A percentile compares a stretch with the other conserved stretches of the same genome.
Conservation (phyloP, 2,888 invertebrate species). For the Invenusta paracnida region DNA sequence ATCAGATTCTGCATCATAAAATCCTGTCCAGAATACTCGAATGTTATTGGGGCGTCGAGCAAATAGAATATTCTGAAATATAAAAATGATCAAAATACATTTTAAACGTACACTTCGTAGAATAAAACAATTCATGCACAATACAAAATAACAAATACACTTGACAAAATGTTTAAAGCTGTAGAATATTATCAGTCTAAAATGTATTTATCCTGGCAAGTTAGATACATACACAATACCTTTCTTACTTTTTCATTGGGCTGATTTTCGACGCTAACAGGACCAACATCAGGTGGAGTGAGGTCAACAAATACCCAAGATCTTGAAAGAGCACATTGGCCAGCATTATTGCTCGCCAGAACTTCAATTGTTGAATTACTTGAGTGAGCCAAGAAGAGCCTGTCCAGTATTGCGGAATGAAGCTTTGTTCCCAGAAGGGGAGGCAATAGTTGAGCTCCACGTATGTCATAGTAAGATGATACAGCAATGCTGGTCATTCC, state of each 20-base stretch:
- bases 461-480: background rate
- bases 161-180: background rate
- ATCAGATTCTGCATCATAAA: background rate
- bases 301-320: background rate
- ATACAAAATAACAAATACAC: background rate
- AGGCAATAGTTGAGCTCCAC: background rate
- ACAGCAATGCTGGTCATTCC: background rate
- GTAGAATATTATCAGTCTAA: background rate
- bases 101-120: too few relatives aligned
- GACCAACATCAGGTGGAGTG: background rate
- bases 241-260: background rate
- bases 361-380: background rate
- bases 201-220: background rate
- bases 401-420: background rate
- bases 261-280: background rate
- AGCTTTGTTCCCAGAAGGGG: background rate
- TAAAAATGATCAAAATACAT: too few relatives aligned
- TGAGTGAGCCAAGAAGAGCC: background rate
- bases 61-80: background rate
- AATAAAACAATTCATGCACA: background rate
- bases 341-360: background rate
- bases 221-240: background rate
- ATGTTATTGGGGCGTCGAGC: background rate
- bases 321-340: background rate
- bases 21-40: background rate